Conservation (phyloP, 2,888 invertebrate species). For the Euproctis similis region DNA sequence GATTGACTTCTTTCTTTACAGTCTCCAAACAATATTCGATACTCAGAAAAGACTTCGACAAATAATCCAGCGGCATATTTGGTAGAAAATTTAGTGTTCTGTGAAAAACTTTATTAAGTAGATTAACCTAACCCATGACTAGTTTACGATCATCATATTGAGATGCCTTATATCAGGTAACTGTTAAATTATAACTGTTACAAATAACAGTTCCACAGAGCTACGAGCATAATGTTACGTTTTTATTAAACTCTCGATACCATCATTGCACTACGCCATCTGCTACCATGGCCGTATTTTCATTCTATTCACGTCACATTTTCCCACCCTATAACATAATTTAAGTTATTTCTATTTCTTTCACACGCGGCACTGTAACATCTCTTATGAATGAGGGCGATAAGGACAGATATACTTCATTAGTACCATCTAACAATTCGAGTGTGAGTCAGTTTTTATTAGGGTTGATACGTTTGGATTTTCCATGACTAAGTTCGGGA, state of each 20-base stretch:
- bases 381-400: constrained; percentile 32
- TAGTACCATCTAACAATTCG: constrained; percentile 14
- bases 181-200: constrained; percentile 6
- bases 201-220: constrained; percentile 3
- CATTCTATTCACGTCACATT: constrained; percentile 41
- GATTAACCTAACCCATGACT: too few species aligned
- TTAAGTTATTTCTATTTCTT: constrained; percentile 21
- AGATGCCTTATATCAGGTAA: neutral
- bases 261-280: constrained; percentile 29
- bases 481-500: constrained; percentile 8
- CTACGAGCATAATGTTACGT: constrained; percentile 8
- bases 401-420: constrained; percentile 24
- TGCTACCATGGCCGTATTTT: constrained; percentile 36
- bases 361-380: constrained; percentile 12
- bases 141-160: too few species aligned
- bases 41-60: too few species aligned
- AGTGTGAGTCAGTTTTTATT: constrained; percentile 18
- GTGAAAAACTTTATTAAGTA: too few species aligned
- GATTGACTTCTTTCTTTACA: too few species aligned
- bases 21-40: too few species aligned
- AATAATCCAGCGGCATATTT: too few species aligned
- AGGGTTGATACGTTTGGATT: constrained; percentile 20
- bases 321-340: constrained; percentile 30
- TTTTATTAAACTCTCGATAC: constrained; percentile 25
- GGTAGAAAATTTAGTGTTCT: neutral